Evolutionary conservation across 1,140 invertebrate genomes (phyloP).

Genomic region (Drosophila guanche): DNA sequence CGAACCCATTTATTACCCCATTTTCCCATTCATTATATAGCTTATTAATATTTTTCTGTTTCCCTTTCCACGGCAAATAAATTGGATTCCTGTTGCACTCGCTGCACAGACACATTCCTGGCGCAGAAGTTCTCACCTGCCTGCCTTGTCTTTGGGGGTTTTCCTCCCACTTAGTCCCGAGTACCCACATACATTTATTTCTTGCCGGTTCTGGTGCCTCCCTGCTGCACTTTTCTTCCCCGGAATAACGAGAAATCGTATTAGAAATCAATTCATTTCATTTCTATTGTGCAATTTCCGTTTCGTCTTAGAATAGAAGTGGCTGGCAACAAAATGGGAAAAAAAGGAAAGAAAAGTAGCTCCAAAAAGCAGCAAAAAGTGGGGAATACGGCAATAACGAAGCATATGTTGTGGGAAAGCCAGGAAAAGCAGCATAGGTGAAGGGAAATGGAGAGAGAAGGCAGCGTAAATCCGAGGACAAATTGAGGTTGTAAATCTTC

Average conservation of each 20-base stretch:
- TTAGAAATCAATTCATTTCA: constrained; percentile 80
- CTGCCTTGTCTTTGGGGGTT: neutral
- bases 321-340: constrained; percentile 39
- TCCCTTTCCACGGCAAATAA: constrained; percentile 44
- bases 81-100: constrained; percentile 55
- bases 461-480: constrained; percentile 49
- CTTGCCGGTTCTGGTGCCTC: neutral
- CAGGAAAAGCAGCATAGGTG: neutral
- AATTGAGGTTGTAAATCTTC: constrained; percentile 70
- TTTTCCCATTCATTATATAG: constrained; percentile 37
- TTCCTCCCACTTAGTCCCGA: neutral
- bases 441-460: neutral
- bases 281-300: constrained; percentile 77
- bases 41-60: constrained; percentile 58
- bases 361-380: no score
- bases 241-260: constrained; percentile 36
- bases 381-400: no score
- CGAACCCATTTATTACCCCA: neutral
- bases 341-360: no score
- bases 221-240: constrained; percentile 6
- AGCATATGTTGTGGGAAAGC: no score
- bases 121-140: constrained; percentile 18
- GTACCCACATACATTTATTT: neutral
- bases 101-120: neutral
- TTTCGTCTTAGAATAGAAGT: constrained; percentile 27